phyloP scores from a whole-genome alignment of 2,797 vertebrate species.

The Tympanoctomys barrerae region DNA sequence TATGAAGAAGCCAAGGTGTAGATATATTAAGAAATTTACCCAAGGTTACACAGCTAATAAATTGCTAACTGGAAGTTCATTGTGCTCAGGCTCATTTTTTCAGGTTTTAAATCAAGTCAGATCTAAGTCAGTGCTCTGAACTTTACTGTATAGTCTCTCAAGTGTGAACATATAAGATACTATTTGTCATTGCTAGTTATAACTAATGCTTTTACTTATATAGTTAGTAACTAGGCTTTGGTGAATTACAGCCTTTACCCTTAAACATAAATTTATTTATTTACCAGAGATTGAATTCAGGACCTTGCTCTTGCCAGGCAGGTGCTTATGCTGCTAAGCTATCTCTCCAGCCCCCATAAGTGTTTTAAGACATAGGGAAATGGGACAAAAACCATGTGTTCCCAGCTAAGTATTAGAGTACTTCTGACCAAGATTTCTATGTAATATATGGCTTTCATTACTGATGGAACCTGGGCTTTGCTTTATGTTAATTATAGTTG shows the following conservation, averaged over 20 bases:
- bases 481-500: constrained; percentile 57
- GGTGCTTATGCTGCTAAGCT: no score
- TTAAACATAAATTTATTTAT: constrained; percentile 8
- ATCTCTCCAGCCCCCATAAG: not conserved
- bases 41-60: not conserved
- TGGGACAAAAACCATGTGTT: constrained; percentile 33
- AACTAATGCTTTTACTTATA: constrained; percentile 55
- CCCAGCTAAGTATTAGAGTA: not conserved
- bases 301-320: no score
- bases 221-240: constrained; percentile 10
- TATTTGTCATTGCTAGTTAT: constrained; percentile 34
- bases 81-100: constrained; percentile 16
- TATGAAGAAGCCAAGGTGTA: constrained; percentile 21
- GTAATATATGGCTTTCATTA: constrained; percentile 48
- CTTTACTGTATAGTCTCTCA: not conserved
- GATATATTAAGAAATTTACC: constrained; percentile 34
- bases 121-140: not conserved
- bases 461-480: not conserved
- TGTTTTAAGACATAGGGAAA: constrained; percentile 49
- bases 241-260: constrained; percentile 14
- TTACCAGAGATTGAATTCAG: no score
- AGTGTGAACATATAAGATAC: not conserved
- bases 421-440: constrained; percentile 55
- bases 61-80: not conserved
- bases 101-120: not conserved